phyloP scores from a whole-genome alignment of 2,888 invertebrate species.

The Drosophila sordidapex region DNA sequence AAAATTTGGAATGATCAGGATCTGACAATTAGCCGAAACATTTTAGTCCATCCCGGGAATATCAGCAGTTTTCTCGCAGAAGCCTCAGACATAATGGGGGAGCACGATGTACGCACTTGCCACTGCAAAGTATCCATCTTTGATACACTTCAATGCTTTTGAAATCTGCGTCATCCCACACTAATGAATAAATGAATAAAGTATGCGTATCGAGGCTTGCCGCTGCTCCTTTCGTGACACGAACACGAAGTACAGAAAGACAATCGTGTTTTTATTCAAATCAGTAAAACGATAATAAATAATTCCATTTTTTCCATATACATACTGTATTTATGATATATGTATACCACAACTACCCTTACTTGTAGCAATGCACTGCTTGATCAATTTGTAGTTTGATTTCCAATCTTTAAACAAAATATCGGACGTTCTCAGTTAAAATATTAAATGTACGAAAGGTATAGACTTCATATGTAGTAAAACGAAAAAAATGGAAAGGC shows the following conservation, averaged over 20 bases:
- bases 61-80: constrained; percentile 51
- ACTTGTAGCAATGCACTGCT: not conserved
- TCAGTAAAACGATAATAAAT: not conserved
- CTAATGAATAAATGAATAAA: not conserved
- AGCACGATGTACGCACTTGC: constrained; percentile 15
- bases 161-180: not conserved
- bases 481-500: not conserved
- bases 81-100: not conserved
- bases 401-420: not conserved
- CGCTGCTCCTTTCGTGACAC: not conserved
- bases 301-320: not conserved
- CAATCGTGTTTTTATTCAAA: not conserved
- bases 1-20: constrained; percentile 57
- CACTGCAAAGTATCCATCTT: constrained; percentile 13
- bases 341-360: too few species aligned
- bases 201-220: not conserved
- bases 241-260: not conserved
- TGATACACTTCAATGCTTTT: constrained; percentile 2
- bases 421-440: not conserved
- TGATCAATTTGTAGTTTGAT: not conserved
- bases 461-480: too few species aligned
- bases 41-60: constrained; percentile 59
- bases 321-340: not conserved
- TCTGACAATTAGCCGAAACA: constrained; percentile 36
- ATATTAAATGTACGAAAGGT: not conserved